Evolutionary conservation across 1,140 invertebrate species (phyloP).

Genomic region (Yoshiicerus persimilis): DNA sequence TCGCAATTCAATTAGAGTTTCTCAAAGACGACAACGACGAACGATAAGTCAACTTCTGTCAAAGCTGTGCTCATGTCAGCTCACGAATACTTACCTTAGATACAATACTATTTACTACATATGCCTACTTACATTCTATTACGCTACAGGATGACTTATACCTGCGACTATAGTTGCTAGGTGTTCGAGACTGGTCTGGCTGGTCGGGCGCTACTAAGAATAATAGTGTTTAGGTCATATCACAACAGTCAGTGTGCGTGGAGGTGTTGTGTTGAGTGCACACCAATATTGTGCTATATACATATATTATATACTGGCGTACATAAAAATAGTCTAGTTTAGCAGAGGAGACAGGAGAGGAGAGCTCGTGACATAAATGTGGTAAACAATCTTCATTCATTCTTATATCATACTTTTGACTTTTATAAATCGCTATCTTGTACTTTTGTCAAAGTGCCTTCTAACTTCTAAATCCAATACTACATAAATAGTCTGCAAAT

Average conservation of each 20-base stretch:
- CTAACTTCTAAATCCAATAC: neutral
- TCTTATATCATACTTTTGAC: neutral
- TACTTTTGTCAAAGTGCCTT: neutral
- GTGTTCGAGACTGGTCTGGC: no score
- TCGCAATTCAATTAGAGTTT: neutral
- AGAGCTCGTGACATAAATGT: conserved; percentile 16
- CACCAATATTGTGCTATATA: neutral
- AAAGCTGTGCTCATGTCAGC: neutral
- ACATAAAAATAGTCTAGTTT: neutral
- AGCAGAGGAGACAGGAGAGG: neutral
- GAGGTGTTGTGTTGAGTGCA: neutral
- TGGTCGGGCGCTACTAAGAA: no score
- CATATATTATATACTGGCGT: neutral
- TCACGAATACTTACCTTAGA: no score
- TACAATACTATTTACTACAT: neutral
- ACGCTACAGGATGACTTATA: neutral
- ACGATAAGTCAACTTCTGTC: neutral
- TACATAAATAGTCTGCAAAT: neutral
- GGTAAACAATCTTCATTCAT: conserved; percentile 18
- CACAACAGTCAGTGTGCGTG: neutral
- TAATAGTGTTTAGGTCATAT: neutral
- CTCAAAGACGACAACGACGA: neutral
- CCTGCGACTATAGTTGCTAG: no score
- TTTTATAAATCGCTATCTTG: neutral
- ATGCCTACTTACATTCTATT: neutral